Conservation (phyloP, 2,113 vertebrate genomes). For the Lagopus leucura region DNA sequence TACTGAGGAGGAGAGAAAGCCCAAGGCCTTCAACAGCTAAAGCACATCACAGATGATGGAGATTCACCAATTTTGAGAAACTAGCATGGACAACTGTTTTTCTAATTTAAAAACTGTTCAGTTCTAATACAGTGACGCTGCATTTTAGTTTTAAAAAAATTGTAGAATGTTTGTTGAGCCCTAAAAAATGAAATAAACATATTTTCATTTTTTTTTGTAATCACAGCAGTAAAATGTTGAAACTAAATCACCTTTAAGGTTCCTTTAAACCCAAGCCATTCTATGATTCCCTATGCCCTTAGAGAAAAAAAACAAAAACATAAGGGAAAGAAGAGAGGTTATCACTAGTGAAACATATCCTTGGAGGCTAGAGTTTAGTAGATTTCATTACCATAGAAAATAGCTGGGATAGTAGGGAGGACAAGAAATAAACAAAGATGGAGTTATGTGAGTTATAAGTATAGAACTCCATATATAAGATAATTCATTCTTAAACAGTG, state of each 20-base stretch:
- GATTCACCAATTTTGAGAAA: background rate
- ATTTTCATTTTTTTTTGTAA: background rate
- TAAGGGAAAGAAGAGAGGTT: background rate
- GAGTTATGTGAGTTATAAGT: background rate
- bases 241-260: background rate
- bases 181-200: background rate
- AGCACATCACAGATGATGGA: background rate
- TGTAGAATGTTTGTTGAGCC: background rate
- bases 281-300: background rate
- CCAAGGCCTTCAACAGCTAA: background rate
- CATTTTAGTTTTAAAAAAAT: background rate
- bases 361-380: background rate
- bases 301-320: background rate
- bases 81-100: background rate
- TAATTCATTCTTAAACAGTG: background rate
- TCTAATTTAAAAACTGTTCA: background rate
- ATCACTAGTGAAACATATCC: background rate
- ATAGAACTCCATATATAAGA: background rate
- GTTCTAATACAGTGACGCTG: background rate
- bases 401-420: background rate
- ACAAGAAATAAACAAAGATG: background rate
- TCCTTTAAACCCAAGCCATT: background rate
- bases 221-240: background rate
- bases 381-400: conserved; percentile 6
- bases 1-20: background rate